Evolutionary conservation across 2,888 invertebrate genomes (phyloP).

Genomic region (Netelia fuscicornis): DNA sequence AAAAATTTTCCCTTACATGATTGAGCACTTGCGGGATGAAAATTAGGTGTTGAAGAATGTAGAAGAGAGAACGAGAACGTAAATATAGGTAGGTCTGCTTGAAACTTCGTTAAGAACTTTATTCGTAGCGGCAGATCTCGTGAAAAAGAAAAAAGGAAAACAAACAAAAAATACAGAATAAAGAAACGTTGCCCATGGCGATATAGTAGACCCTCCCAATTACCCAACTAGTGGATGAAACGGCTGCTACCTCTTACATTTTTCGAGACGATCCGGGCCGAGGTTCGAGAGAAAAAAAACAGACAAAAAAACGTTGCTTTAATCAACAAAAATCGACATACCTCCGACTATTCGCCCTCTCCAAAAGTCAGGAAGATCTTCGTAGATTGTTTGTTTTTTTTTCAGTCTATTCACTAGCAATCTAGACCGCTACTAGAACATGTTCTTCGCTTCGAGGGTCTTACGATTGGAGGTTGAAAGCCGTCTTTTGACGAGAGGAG

Average conservation of each 20-base stretch:
- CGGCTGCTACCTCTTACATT: constrained; percentile 1
- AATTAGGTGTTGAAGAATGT: not conserved
- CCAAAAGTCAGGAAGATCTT: not conserved
- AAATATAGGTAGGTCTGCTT: constrained; percentile 35
- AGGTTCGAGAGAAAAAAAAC: no score
- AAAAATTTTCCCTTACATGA: no score
- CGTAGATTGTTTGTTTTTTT: not conserved
- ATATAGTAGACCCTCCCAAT: constrained; percentile 49
- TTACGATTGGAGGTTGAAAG: no score
- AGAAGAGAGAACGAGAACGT: not conserved
- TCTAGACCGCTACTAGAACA: no score
- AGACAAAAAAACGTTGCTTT: constrained; percentile 36
- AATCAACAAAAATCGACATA: constrained; percentile 26
- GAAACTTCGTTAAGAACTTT: constrained; percentile 37
- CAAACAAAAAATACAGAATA: not conserved
- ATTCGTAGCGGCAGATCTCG: constrained; percentile 8
- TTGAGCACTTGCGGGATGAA: no score
- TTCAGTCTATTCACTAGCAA: no score
- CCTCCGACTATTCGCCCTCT: not conserved
- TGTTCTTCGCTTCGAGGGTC: no score
- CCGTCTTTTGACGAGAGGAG: not conserved
- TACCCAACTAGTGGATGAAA: constrained; percentile 39
- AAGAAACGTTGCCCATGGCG: constrained; percentile 42
- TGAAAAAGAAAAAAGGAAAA: constrained; percentile 9
- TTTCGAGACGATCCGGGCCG: constrained; percentile 5